Evolutionary conservation across 2,888 invertebrate genomes (phyloP), one percentile per base, ranked within the genome.

Genomic region (Sicus ferrugineus): DNA sequence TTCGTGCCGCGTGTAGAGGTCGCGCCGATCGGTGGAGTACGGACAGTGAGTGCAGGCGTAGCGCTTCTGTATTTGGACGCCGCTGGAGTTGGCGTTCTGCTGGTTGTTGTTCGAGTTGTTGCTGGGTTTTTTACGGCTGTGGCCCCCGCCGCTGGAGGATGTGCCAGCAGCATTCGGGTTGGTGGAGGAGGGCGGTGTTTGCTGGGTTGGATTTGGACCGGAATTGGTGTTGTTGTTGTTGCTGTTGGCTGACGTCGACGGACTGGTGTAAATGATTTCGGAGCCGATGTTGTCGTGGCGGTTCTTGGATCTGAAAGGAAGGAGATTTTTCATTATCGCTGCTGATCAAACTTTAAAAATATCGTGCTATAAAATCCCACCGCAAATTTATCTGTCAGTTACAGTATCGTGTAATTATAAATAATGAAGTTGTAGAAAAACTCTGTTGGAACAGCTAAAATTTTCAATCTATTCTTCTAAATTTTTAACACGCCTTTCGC

Each of bases 1-100:
- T 86, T 96, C 95, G 85, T 96, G 96, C 42, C 96, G 89, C 50
- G 95, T 95, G 85, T 93, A 96, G 56, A 96, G 88, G 86, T 96
- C 96, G 73, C 95, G 89, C 19, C 96, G 89, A 86, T 96, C 96
- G 16, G 96, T 96, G 31, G 95, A 94, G 85, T 96, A 96, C 3
- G 95, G 94, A 84, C 96, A 96, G 79, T 91, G 93, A 28, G 89
- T 90, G 86, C 96, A 96, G 72, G 90, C 92, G 86, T 96, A 96
- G 38, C 95, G 89, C 85, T 93, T 94, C 78, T 86, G 86, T 63
- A 84, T 81, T 75, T 83, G 83, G 61, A 84, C 79, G n/a, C 78
- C 78, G 48, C 80, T 81, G 34, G 79, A 81, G 5, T 79, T 80
- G 38, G 77, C 74, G 2, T 77, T 75, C 23, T 75, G 56, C 11